phyloP scores from a whole-genome alignment of 2,888 invertebrate species.

The Bellardia pandia region DNA sequence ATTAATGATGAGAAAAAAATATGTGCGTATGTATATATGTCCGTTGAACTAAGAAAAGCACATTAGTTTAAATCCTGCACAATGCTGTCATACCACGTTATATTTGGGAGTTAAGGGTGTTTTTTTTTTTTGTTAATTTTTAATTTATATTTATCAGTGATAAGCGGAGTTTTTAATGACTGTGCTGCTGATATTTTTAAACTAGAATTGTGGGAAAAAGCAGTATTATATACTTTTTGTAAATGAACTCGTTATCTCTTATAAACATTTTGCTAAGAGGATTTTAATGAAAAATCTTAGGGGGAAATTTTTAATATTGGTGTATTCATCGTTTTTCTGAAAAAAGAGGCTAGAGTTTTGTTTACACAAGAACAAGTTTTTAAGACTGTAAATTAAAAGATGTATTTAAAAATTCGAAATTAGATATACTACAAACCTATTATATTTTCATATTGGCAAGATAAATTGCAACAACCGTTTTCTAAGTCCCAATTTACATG shows the following conservation, averaged over 20 bases:
- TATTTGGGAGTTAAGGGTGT: slow-evolving; percentile 61
- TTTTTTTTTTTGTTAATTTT: slow-evolving; percentile 55
- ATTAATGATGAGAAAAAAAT: slow-evolving; percentile 70
- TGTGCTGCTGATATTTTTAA: slow-evolving; percentile 12
- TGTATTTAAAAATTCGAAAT: too few relatives aligned
- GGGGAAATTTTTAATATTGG: neutral
- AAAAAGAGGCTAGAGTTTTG: too few relatives aligned
- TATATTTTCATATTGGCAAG: too few relatives aligned
- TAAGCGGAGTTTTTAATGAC: slow-evolving; percentile 60
- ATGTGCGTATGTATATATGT: neutral
- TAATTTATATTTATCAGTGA: slow-evolving; percentile 68
- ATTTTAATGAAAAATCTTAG: slow-evolving; percentile 1
- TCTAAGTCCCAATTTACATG: too few relatives aligned
- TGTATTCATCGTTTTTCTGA: too few relatives aligned
- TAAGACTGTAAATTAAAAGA: too few relatives aligned
- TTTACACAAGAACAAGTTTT: too few relatives aligned
- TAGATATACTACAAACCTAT: too few relatives aligned
- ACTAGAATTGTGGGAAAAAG: slow-evolving; percentile 11
- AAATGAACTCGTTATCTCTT: slow-evolving; percentile 21
- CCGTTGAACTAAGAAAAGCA: slow-evolving; percentile 59
- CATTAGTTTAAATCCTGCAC: slow-evolving; percentile 56
- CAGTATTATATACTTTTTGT: slow-evolving; percentile 36
- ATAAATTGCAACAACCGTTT: too few relatives aligned
- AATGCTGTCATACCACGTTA: neutral
- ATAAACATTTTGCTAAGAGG: slow-evolving; percentile 40